Conservation (phyloP, 2,113 vertebrate genomes). For the Oreotrochilus melanogaster region DNA sequence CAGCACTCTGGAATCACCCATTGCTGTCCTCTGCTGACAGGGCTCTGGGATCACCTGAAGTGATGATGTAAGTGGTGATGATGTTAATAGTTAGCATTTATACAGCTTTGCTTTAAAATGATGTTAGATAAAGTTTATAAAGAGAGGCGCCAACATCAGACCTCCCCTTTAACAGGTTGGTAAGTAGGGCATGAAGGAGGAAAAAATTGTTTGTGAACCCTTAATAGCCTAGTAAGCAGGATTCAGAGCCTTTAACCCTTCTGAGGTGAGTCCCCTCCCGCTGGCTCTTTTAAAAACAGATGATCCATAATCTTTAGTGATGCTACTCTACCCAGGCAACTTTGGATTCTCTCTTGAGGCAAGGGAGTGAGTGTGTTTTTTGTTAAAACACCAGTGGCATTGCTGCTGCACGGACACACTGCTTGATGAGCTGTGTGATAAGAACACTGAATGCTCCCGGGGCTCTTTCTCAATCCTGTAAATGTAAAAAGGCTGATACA, state of each 20-base stretch:
- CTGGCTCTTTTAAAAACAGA: not conserved
- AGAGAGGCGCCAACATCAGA: not conserved
- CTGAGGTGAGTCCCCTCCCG: not conserved
- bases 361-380: not conserved
- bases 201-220: not conserved
- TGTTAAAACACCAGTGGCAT: not conserved
- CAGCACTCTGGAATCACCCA: fast-evolving
- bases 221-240: not conserved
- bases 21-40: not conserved
- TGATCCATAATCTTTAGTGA: not conserved
- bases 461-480: not conserved
- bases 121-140: not conserved
- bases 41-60: fast-evolving
- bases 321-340: not conserved
- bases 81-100: not conserved
- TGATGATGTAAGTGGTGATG: not conserved
- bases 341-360: not conserved
- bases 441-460: not conserved
- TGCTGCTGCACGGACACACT: not conserved
- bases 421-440: not conserved
- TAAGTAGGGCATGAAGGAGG: not conserved
- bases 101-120: not conserved
- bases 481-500: not conserved
- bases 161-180: not conserved
- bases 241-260: not conserved